These are phyloP conservation scores for Pasiphila rectangulata DNA, from an alignment of 2,888 invertebrate species.

Conservation along the genomic window DNA sequence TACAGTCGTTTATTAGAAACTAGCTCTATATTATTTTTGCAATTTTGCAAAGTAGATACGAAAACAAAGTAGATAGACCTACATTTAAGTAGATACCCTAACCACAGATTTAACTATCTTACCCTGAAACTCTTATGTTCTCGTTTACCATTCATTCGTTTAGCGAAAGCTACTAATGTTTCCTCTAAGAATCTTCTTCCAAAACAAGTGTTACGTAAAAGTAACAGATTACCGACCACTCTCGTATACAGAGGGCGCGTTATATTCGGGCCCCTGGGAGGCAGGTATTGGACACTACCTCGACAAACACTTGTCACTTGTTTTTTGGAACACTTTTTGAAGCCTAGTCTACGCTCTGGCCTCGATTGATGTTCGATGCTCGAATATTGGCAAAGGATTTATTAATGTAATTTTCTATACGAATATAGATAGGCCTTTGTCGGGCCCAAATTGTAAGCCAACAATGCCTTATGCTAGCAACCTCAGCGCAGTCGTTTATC, in stretches of 20 bases:
- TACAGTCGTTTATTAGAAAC: no score
- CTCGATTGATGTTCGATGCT: background rate
- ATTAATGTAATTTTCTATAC: background rate
- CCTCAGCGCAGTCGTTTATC: slow-evolving; percentile 39
- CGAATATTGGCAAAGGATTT: background rate
- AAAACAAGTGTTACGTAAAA: slow-evolving; percentile 61
- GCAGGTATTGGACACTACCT: slow-evolving; percentile 29
- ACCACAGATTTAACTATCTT: no score
- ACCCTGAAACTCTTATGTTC: no score
- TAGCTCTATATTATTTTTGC: no score
- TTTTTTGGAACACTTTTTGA: slow-evolving; percentile 20
- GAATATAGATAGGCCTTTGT: background rate
- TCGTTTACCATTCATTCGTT: no score
- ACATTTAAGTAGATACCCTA: no score
- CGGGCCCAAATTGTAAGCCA: slow-evolving; percentile 2
- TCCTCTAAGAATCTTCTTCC: slow-evolving; percentile 42
- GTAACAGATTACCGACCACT: slow-evolving; percentile 59
- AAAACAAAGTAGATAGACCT: no score
- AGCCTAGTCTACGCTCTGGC: slow-evolving; percentile 1
- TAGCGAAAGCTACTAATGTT: background rate
- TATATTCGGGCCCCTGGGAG: slow-evolving; percentile 40
- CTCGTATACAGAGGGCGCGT: slow-evolving; percentile 55
- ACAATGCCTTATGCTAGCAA: slow-evolving; percentile 7
- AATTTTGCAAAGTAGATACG: no score
- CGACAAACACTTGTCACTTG: no score